Evolutionary conservation across 2,888 invertebrate species (phyloP).

Genomic region (Nomada flava): DNA sequence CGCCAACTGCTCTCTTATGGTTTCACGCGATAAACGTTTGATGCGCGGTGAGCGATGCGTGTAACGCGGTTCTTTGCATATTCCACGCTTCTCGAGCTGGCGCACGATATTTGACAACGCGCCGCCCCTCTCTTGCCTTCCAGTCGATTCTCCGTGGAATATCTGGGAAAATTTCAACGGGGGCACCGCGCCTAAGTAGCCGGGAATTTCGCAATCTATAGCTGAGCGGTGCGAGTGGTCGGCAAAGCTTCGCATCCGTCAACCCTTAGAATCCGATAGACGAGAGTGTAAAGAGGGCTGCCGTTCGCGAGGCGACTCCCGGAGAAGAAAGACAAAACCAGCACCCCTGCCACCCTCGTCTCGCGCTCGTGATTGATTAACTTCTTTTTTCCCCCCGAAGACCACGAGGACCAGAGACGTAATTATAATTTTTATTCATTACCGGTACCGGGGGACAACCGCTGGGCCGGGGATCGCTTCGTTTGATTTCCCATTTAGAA

Average conservation of each 20-base stretch:
- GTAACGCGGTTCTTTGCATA: conserved; percentile 76
- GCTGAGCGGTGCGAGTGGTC: no score
- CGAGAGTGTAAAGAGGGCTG: conserved; percentile 56
- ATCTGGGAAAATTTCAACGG: background rate
- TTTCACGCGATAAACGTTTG: conserved; percentile 81
- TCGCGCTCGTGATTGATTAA: conserved; percentile 83
- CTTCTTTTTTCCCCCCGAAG: conserved; percentile 77
- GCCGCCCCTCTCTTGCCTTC: conserved; percentile 46
- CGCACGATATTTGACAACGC: conserved; percentile 59
- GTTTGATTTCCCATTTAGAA: conserved; percentile 81
- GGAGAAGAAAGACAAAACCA: conserved; percentile 65
- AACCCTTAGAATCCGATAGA: conserved; percentile 47
- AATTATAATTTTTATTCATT: conserved; percentile 85
- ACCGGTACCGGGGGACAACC: conserved; percentile 66
- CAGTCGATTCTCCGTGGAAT: background rate
- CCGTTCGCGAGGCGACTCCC: conserved; percentile 44
- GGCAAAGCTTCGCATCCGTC: conserved; percentile 6
- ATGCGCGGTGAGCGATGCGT: conserved; percentile 77
- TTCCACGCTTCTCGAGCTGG: conserved; percentile 63
- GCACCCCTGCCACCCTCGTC: conserved; percentile 48
- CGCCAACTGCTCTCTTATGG: conserved; percentile 82
- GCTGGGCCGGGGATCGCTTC: conserved; percentile 68
- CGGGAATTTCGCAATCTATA: no score
- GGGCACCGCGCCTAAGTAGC: background rate
- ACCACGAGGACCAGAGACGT: conserved; percentile 78